Percentiles rank a stretch among this genome's conserved stretches.
Evolutionary conservation across 2,888 invertebrate species (phyloP).

Genomic region (Pimpla rufipes): DNA sequence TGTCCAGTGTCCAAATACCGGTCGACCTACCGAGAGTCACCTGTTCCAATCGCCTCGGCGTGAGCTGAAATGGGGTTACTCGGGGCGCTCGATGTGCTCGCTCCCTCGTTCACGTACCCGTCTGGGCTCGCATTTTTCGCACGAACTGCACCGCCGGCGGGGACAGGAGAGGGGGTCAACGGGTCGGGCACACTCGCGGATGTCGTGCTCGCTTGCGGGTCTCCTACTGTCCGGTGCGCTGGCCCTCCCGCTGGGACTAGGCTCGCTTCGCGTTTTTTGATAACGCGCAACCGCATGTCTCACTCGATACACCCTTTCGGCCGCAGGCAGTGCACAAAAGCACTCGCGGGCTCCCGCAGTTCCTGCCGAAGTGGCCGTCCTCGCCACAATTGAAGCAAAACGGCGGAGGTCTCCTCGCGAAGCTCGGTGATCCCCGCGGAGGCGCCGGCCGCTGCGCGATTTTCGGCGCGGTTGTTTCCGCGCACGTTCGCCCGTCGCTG

Average conservation of each 20-base stretch:
- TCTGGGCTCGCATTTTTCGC: no score
- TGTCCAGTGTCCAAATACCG: neutral
- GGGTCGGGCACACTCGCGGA: no score
- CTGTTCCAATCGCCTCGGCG: neutral
- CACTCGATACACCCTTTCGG: neutral
- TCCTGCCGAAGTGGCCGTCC: neutral
- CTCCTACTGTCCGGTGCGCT: neutral
- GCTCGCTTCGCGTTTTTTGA: conserved; percentile 10
- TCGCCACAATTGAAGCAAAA: neutral
- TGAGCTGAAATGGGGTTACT: neutral
- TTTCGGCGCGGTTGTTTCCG: no score
- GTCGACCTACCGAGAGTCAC: neutral
- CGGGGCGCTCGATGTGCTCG: conserved; percentile 3
- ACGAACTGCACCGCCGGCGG: neutral
- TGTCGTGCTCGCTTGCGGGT: neutral
- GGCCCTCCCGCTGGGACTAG: conserved; percentile 23
- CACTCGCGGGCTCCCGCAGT: neutral
- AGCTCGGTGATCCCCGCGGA: neutral
- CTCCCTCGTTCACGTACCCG: neutral
- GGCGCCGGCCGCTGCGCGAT: no score
- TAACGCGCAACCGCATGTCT: conserved; percentile 2
- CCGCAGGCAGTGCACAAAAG: neutral
- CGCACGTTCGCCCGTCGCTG: no score
- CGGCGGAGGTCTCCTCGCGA: neutral
- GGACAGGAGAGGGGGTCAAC: neutral